Evolutionary conservation across 2,888 invertebrate genomes (phyloP), one percentile per base, ranked within the genome.

Genomic region (Cremastobaeus sp.): DNA sequence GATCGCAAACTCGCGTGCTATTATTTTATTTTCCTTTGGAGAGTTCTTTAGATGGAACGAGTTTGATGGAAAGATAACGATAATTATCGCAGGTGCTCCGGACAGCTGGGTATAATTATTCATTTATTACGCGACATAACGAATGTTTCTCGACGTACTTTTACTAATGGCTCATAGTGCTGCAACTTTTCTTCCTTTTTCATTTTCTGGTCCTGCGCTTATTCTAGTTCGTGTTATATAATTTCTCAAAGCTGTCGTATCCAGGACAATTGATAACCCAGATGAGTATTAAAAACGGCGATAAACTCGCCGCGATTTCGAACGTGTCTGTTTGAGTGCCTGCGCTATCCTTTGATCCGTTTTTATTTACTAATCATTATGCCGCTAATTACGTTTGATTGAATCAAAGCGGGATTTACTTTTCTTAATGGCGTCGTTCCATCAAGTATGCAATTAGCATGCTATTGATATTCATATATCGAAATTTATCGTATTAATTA

Each of bases 51-150:
- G 43, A 45, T 68, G 59, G 52, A 43, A 59, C 52, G 18, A 17
- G 28, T 50, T 43, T 68, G 68, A 59, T 68, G 68, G 68, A 68
- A 68, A 59, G 68, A 68, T 68, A 68, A 68, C 59, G 68, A 50
- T 59, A 52, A 68, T 59, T 59, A 68, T 68, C 59, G 39, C 68
- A 52, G 57, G 59, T 57, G 65, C 41, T 47, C 25, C 12, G 21
- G 55, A 66, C 43, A 68, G 59, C 59, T 50, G 25, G 34, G 39
- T 55, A 35, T 39, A 32, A 57, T 66, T 66, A 66, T 68, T 68
- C 57, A 68, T 68, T 68, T 57, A 68, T 68, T 68, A 50, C 59
- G 39, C 43, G 59, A 68, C 57, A 45, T 50, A 68, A 68, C 59
- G 68, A 68, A 68, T 59, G 68, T 68, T 68, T 57, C 47, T 68